Percentiles rank a stretch among this genome's conserved stretches.
Evolutionary conservation across 2,113 vertebrate genomes (phyloP).

Genomic region (Hymenochirus boettgeri): DNA sequence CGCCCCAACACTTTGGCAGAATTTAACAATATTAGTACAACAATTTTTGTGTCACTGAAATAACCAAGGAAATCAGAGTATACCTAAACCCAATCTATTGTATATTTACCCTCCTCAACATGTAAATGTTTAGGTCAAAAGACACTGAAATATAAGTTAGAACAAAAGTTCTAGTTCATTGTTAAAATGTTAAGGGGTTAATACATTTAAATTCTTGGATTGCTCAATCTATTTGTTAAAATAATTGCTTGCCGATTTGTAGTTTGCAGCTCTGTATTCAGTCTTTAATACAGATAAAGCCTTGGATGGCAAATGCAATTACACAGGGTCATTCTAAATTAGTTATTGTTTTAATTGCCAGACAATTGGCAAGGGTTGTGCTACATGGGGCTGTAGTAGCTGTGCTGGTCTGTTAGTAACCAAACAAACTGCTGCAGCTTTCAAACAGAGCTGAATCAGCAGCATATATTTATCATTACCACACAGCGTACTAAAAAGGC

Average conservation of each 20-base stretch:
- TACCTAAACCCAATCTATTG: too few species aligned
- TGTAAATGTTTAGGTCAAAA: too few species aligned
- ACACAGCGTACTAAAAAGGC: slow-evolving; percentile 8
- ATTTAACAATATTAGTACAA: too few species aligned
- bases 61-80: too few species aligned
- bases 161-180: neutral
- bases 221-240: slow-evolving; percentile 8
- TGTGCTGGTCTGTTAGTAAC: slow-evolving; percentile 19
- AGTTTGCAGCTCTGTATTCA: slow-evolving; percentile 18
- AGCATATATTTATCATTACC: slow-evolving; percentile 19
- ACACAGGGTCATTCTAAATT: slow-evolving; percentile 26
- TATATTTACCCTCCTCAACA: too few species aligned
- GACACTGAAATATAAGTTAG: too few species aligned
- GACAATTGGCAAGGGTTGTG: slow-evolving; percentile 25
- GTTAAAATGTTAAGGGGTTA: neutral
- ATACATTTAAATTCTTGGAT: neutral
- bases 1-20: too few species aligned
- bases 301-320: slow-evolving; percentile 21
- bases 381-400: slow-evolving; percentile 18
- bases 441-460: slow-evolving; percentile 27
- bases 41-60: too few species aligned
- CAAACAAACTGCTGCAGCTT: slow-evolving; percentile 2
- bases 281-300: slow-evolving; percentile 26
- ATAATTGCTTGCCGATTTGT: slow-evolving; percentile 27
- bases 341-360: slow-evolving; percentile 21